A percentile compares a stretch with the other conserved stretches of the same genome.
Evolutionary conservation across 2,113 vertebrate species (phyloP).

Genomic region (Amblyopsis rosae): DNA sequence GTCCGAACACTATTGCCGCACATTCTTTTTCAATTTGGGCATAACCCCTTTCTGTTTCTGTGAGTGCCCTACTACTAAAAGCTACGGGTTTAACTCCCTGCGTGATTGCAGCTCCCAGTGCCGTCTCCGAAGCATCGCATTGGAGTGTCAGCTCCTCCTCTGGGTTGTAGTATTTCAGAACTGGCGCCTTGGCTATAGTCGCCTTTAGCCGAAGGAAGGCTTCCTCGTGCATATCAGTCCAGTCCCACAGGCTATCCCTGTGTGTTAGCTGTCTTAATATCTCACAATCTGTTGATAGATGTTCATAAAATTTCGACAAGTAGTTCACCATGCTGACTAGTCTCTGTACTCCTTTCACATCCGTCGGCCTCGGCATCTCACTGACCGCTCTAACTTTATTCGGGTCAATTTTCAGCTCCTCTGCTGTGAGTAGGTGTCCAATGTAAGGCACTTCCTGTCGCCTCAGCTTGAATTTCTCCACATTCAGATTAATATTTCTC

Average conservation of each 20-base stretch:
- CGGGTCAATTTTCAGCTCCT: constrained; percentile 3
- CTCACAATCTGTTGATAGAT: constrained; percentile 31
- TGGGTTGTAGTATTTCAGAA: constrained; percentile 25
- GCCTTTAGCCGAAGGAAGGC: constrained; percentile 13
- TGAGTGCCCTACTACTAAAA: constrained; percentile 21
- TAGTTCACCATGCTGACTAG: constrained; percentile 24
- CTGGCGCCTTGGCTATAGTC: constrained; percentile 9
- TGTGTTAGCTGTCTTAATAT: constrained; percentile 16
- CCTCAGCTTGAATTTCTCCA: constrained; percentile 17
- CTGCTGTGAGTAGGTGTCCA: constrained; percentile 14
- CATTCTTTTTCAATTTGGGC: constrained; percentile 36
- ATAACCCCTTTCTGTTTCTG: constrained; percentile 22
- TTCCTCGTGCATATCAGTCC: constrained; percentile 4
- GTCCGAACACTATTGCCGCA: constrained; percentile 17
- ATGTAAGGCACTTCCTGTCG: constrained; percentile 19
- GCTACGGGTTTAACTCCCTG: constrained; percentile 20
- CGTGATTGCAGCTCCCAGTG: constrained; percentile 11
- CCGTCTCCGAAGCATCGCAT: constrained; percentile 24
- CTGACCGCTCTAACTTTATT: constrained; percentile 16
- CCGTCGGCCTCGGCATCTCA: constrained; percentile 21
- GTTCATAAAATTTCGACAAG: constrained; percentile 12
- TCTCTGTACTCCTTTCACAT: constrained; percentile 28
- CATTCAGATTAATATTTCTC: constrained; percentile 23
- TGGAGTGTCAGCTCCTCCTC: constrained; percentile 12
- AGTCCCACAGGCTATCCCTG: constrained; percentile 15